Base-by-base conservation (phyloP, 2,113 vertebrate species). In the Nerophis lumbriciformis region DNA sequence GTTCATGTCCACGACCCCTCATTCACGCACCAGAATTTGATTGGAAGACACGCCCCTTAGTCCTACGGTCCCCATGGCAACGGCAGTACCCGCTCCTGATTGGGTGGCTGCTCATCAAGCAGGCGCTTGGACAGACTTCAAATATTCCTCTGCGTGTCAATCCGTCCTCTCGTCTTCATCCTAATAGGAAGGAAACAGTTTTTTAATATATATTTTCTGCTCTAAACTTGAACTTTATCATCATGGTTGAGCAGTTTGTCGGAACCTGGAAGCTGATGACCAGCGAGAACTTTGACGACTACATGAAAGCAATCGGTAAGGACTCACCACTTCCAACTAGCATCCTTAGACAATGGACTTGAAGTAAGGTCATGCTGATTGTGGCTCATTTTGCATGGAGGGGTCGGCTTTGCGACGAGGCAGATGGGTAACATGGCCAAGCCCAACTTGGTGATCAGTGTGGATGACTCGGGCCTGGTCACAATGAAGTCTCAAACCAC, bases 261-360 rank as follows among this genome's bases (percentile, higher is more conserved):
- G 94, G 93, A 48, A 92, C 79, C 28, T 97, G 94, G 94, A 93
- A 91, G 70, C 85, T 97, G 1, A 5, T 80, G 59, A 69, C 84
- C 83, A 94, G 91, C 2, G 93, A 96, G 39, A 88, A 92, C 66
- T 94, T 95, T 52, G 91, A 94, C 77, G 93, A 93, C 7, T 97
- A 95, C 63, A 94, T 96, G 94, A 94, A 93, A 77, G 91, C 89
- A 64, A 48, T 94, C 38, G 94, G 94, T 96, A 72, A 90, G 61
- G 39, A 35, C 10, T 50, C 6, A 61, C 14, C 38, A 45, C 12
- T 9, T 9, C 42, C 3, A 44, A 8, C 16, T 19, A 12, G 38
- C 9, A 19, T 39, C 8, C 3, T 37, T 54, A 8, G 28, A 53
- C 5, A 8, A 53, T 37, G 14, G 3, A 38, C 15, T 10, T 57